These are phyloP conservation scores for Griposia aprilina DNA, from an alignment of 2,888 invertebrate species.

Conservation along the genomic window DNA sequence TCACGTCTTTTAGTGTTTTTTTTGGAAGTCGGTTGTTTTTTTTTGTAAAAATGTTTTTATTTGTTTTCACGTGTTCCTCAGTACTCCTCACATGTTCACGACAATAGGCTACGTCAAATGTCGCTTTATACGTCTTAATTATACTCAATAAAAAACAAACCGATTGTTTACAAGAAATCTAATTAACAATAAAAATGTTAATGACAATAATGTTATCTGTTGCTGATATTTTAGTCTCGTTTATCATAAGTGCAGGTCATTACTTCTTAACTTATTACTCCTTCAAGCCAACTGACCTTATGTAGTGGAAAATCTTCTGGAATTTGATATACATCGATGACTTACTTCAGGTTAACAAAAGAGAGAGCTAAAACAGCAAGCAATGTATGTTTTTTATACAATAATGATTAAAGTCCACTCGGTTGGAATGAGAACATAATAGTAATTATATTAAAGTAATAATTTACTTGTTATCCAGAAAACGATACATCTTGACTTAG, in stretches of 20 bases:
- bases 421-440: constrained; percentile 52
- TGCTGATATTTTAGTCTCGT: constrained; percentile 68
- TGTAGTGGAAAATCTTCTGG: constrained; percentile 46
- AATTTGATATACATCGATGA: constrained; percentile 60
- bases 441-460: constrained; percentile 68
- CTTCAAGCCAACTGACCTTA: constrained; percentile 20
- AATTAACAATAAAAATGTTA: constrained; percentile 65
- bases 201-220: constrained; percentile 63
- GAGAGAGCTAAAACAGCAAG: constrained; percentile 14
- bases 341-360: not conserved
- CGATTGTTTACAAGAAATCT: constrained; percentile 45
- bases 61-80: not conserved
- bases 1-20: too few relatives aligned
- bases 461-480: constrained; percentile 77
- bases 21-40: too few relatives aligned
- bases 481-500: constrained; percentile 72
- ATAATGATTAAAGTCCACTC: constrained; percentile 70
- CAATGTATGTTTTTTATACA: constrained; percentile 66
- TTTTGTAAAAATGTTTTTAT: too few relatives aligned
- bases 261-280: constrained; percentile 71
- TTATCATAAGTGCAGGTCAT: constrained; percentile 78
- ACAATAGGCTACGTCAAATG: not conserved
- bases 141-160: constrained; percentile 21
- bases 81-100: too few relatives aligned
- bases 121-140: constrained; percentile 5